A percentile compares a stretch with the other conserved stretches of the same genome.
Evolutionary conservation across 2,113 vertebrate species (phyloP).

Genomic region (Pelodiscus sinensis): DNA sequence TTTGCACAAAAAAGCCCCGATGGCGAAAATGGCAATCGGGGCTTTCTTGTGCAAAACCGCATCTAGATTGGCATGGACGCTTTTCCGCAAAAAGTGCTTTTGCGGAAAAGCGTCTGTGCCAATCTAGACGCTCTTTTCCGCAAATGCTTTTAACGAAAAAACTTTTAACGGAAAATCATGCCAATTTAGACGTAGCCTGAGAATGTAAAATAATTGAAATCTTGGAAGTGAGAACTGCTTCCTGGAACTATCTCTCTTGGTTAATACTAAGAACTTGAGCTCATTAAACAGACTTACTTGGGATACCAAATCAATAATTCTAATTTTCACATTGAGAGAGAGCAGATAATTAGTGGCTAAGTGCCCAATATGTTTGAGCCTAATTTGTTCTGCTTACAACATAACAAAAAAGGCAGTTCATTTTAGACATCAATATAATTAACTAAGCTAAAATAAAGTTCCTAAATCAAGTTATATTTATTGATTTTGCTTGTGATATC

Average conservation of each 20-base stretch:
- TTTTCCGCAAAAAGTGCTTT: no score
- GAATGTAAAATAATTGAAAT: neutral
- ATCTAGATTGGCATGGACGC: no score
- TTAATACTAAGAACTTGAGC: neutral
- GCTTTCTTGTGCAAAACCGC: no score
- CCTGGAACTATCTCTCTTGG: neutral
- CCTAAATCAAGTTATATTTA: neutral
- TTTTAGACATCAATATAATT: constrained; percentile 45
- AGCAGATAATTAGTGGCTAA: constrained; percentile 9
- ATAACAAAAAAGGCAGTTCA: constrained; percentile 5
- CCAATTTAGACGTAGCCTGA: no score
- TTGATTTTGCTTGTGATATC: neutral
- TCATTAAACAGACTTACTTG: constrained; percentile 18
- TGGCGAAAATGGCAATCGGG: no score
- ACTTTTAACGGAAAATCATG: no score
- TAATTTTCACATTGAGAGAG: neutral
- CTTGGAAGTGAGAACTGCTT: neutral
- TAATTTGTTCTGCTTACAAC: constrained; percentile 10
- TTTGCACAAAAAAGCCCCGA: no score
- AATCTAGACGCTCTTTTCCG: no score
- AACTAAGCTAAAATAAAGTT: constrained; percentile 17
- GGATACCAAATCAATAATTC: neutral
- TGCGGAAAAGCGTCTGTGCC: no score
- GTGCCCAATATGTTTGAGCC: neutral
- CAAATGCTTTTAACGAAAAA: no score